A percentile compares a stretch with the other conserved stretches of the same genome.
phyloP scores from a whole-genome alignment of 2,888 invertebrate genomes.

The Tribolium freemani region DNA sequence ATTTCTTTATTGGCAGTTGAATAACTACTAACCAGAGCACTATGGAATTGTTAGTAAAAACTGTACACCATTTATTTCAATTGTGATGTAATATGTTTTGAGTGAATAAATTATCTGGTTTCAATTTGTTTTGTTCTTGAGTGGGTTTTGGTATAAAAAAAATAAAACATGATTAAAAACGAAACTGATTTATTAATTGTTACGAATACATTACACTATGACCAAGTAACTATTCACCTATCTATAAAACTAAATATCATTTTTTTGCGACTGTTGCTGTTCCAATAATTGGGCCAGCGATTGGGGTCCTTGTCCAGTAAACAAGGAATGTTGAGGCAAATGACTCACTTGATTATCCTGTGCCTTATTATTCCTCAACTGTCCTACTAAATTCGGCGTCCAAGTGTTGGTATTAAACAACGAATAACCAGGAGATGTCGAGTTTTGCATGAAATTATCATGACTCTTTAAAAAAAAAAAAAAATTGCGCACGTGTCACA shows the following conservation, averaged over 20 bases:
- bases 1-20: neutral
- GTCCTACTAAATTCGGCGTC: slow-evolving; percentile 64
- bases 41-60: neutral
- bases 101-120: neutral
- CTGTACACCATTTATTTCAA: neutral
- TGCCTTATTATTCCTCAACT: slow-evolving; percentile 55
- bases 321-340: slow-evolving; percentile 73
- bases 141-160: too few relatives aligned
- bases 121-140: neutral
- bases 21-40: neutral
- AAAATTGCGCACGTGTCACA: neutral
- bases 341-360: slow-evolving; percentile 45
- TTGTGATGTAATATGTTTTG: neutral
- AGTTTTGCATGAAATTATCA: slow-evolving; percentile 41
- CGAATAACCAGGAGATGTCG: slow-evolving; percentile 62
- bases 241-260: slow-evolving; percentile 42
- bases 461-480: slow-evolving; percentile 31
- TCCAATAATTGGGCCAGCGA: slow-evolving; percentile 85
- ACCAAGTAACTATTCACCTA: neutral
- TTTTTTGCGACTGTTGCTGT: slow-evolving; percentile 76
- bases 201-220: neutral
- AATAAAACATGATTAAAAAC: neutral
- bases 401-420: slow-evolving; percentile 66
- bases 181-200: neutral
- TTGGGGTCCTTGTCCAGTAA: slow-evolving; percentile 81